Evolutionary conservation across 2,888 invertebrate species (phyloP).

Genomic region (Lithophane leautieri): DNA sequence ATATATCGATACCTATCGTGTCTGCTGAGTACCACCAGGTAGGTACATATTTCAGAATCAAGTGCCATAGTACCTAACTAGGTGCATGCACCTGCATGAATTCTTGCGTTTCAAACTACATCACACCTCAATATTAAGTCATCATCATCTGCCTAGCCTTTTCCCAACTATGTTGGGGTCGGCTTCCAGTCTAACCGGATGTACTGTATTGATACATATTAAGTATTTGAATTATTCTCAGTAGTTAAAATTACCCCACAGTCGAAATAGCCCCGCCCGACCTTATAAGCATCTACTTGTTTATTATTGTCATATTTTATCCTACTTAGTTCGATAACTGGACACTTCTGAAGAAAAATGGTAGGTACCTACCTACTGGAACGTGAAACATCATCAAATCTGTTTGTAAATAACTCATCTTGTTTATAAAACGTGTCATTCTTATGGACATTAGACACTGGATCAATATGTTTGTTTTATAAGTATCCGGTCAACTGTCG

Average conservation of each 20-base stretch:
- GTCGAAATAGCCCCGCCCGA: too few relatives aligned
- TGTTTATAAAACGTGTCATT: slow-evolving; percentile 50
- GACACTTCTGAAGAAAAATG: neutral
- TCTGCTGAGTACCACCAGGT: neutral
- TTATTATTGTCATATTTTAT: slow-evolving; percentile 29
- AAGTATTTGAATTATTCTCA: too few relatives aligned
- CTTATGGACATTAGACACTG: slow-evolving; percentile 28
- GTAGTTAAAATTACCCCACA: too few relatives aligned
- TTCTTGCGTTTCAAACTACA: neutral
- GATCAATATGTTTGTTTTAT: slow-evolving; percentile 26
- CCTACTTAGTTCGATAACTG: slow-evolving; percentile 3
- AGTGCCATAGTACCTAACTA: neutral
- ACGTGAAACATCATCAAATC: slow-evolving; percentile 22
- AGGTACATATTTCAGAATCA: neutral
- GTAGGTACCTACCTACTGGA: neutral
- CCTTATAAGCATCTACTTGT: slow-evolving; percentile 18
- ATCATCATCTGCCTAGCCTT: too few relatives aligned
- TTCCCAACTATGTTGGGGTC: too few relatives aligned
- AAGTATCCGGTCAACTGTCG: neutral
- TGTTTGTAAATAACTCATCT: slow-evolving; percentile 47
- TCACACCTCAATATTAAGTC: slow-evolving; percentile 9
- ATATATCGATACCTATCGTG: too few relatives aligned
- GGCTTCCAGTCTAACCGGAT: too few relatives aligned
- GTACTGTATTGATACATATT: too few relatives aligned
- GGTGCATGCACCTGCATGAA: neutral